Conservation (phyloP, 2,888 invertebrate species). For the Nomada lathburiana region DNA sequence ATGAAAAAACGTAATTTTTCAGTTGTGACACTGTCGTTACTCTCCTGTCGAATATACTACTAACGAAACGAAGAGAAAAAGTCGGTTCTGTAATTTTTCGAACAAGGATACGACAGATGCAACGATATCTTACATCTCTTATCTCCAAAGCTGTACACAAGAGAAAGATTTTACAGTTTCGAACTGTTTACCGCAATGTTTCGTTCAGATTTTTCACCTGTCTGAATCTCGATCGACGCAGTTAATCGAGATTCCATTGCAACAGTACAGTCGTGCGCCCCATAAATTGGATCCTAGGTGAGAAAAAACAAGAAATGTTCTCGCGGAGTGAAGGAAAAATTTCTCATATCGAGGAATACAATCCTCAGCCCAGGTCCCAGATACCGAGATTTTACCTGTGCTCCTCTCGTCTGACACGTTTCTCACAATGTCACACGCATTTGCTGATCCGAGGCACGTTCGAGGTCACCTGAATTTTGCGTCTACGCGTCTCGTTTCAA, state of each 20-base stretch:
- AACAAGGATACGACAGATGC: background rate
- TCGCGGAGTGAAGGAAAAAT: background rate
- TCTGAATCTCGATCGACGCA: too few species aligned
- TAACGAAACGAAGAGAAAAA: background rate
- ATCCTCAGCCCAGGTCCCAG: background rate
- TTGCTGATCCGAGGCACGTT: slow-evolving; percentile 57
- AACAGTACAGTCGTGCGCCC: too few species aligned
- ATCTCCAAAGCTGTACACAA: too few species aligned
- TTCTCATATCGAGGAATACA: background rate
- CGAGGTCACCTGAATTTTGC: slow-evolving; percentile 66
- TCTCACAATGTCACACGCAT: slow-evolving; percentile 51
- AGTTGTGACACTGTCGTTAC: too few species aligned
- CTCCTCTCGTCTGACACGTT: slow-evolving; percentile 44
- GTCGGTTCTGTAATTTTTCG: background rate
- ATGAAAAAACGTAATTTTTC: too few species aligned
- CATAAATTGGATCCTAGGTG: background rate
- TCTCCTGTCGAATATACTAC: too few species aligned
- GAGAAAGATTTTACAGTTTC: too few species aligned
- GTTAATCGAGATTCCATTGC: too few species aligned
- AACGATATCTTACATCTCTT: too few species aligned
- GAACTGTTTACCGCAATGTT: too few species aligned
- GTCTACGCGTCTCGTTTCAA: slow-evolving; percentile 28
- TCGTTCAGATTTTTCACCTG: too few species aligned
- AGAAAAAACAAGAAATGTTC: background rate
- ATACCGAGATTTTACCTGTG: slow-evolving; percentile 11